Evolutionary conservation across 1,140 invertebrate genomes (phyloP), one percentile per base, ranked within the genome.

Genomic region (Globodera rostochiensis): DNA sequence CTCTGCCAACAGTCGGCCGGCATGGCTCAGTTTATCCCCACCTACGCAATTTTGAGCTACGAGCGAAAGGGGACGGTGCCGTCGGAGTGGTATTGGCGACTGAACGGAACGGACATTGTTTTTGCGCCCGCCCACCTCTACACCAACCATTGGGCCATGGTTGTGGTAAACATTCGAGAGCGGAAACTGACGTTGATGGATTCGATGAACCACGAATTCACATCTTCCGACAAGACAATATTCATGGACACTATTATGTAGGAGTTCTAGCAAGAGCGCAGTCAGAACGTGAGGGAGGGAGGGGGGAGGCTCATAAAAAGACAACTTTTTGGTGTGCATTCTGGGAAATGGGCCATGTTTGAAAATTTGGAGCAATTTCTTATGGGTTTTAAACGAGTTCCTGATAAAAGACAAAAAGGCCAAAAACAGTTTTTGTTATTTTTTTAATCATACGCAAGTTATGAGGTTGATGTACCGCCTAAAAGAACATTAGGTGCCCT

Each of bases 121-220:
- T n/a, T 81, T 7, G 80, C 66, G 6, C 80, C 80, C 1, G 80
- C 73, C 15, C 80, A 81, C 36, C 49, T 81, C 5, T 67, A 81
- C 60, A 46, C 49, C 1, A 79, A 70, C 49, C 80, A 81, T 45
- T 81, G 80, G 80, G 80, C 73, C 1, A 81, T 76, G 73, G 49
- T 57, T 5, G 21, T 81, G 11, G 25, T 74, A 21, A 64, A 64
- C 21, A 69, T 77, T 8, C 4, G 15, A 7, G 77, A 70, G 46
- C 74, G 71, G 45, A 6, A 53, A 9, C 15, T 81, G 6, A 70
- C 57, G 13, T 6, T 81, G 57, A 67, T 81, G 73, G 80, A 81
- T 45, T 81, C 80, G 2, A 77, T 81, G 74, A 81, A 81, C 57
- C 13, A 77, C 15, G 80, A 45, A 47, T 45, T 50, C 57, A 57